Base-by-base conservation (phyloP, 2,797 vertebrate species). In the Odontamblyopus lacepedii region DNA sequence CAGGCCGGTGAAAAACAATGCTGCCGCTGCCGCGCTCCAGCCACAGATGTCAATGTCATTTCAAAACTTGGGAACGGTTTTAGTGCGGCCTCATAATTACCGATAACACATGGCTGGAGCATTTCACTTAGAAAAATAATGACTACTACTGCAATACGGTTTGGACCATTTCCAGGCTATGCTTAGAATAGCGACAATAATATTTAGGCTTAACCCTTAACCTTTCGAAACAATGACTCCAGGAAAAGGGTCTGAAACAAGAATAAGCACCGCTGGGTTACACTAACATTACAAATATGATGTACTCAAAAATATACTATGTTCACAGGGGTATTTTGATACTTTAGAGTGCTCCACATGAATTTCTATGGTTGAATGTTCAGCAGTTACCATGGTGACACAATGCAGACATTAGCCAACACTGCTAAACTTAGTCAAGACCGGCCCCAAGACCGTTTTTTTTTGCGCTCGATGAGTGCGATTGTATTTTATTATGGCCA, bases 191-290 rank as follows among this genome's bases (percentile, higher is more conserved):
- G 23, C 19, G 72, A 74, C 35, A 76, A 69, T 32, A 76, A 70
- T 23, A 61, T 9, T 70, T 57, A 63, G 41, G 60, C 75, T 78
- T 67, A 72, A 87, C 76, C 71, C 72, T 50, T 79, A 62, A 86
- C 80, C 79, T 78, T 78, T 5, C 70, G 59, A 6, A 60, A 5
- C 87, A 85, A 69, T 62, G 27, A 77, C 63, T 29, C 73, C 78
- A 70, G 82, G 80, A 86, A 73, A 74, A 76, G 73, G 80, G 77
- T 84, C 80, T 72, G 44, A 50, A 59, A 53, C 51, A n/a, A 71
- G 29, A 51, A 57, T 35, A 80, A 48, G 65, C 73, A 81, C 63
- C 32, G 64, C 26, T 38, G 53, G 69, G 6, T 41, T 27, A 16
- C 15, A 18, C 29, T 30, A 48, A 8, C 59, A 32, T 32, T 38